Conservation (phyloP, 1,140 invertebrate species). For the Drosophila navojoa region DNA sequence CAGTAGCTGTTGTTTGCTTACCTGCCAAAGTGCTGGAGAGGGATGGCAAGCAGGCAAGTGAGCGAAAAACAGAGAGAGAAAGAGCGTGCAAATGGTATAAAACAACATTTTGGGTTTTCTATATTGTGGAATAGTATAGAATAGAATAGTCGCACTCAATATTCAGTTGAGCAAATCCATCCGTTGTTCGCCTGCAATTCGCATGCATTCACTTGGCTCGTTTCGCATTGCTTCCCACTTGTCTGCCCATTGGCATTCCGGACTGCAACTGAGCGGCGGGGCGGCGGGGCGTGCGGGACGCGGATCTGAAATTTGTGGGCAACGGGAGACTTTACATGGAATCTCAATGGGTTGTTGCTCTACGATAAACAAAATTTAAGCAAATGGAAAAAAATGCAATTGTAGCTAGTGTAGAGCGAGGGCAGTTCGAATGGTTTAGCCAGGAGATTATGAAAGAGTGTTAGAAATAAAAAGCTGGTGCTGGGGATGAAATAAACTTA, state of each 20-base stretch:
- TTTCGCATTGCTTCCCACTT: conserved; percentile 23
- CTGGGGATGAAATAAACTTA: too few species aligned
- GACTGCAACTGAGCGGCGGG: not conserved
- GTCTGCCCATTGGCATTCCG: conserved; percentile 25
- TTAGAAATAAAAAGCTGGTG: too few species aligned
- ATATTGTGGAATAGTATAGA: conserved; percentile 53
- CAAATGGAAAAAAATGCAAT: conserved; percentile 61
- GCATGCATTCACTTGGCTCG: conserved; percentile 66
- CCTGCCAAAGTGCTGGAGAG: conserved; percentile 41
- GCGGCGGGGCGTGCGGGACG: not conserved
- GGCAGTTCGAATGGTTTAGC: conserved; percentile 43
- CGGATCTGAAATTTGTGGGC: conserved; percentile 35
- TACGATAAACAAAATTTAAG: conserved; percentile 70
- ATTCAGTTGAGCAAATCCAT: conserved; percentile 82
- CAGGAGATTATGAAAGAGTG: too few species aligned
- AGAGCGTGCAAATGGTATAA: conserved; percentile 40
- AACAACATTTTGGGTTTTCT: conserved; percentile 72
- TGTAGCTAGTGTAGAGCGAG: conserved; percentile 44
- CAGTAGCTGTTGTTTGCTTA: conserved; percentile 55
- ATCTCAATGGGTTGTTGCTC: conserved; percentile 56
- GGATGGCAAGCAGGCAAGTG: not conserved
- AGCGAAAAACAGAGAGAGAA: not conserved
- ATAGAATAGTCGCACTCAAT: conserved; percentile 68
- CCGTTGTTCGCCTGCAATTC: conserved; percentile 70
- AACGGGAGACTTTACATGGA: conserved; percentile 55